phyloP scores from a whole-genome alignment of 2,113 vertebrate genomes.

The Antechinus flavipes region DNA sequence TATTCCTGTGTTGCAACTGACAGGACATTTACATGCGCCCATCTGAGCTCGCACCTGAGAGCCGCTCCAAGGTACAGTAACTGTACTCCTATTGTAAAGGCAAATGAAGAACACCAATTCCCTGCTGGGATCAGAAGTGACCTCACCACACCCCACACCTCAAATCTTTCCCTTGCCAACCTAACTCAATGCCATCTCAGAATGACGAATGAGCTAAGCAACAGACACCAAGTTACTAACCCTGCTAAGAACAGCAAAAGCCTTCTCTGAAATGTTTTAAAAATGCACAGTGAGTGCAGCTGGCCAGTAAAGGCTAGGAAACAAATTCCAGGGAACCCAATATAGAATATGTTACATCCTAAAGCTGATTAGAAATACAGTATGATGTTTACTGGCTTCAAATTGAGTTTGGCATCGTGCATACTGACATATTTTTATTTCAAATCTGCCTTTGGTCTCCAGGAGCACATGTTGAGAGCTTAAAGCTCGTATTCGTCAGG shows the following conservation, averaged over 20 bases:
- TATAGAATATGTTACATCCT: constrained; percentile 76
- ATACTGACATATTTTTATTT: constrained; percentile 68
- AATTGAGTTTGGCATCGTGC: constrained; percentile 73
- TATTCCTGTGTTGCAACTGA: constrained; percentile 87
- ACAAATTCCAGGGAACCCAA: constrained; percentile 86
- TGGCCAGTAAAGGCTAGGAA: constrained; percentile 81
- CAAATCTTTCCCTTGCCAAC: constrained; percentile 88
- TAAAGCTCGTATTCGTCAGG: constrained; percentile 71
- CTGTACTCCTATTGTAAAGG: constrained; percentile 87
- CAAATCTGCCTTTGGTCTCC: constrained; percentile 72
- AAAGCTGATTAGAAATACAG: constrained; percentile 78
- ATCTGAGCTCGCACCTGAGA: constrained; percentile 90
- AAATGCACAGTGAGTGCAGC: constrained; percentile 82
- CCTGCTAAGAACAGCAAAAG: constrained; percentile 75
- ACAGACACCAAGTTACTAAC: constrained; percentile 87
- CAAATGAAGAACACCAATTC: constrained; percentile 92
- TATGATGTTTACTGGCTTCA: constrained; percentile 80
- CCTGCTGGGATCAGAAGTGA: constrained; percentile 87
- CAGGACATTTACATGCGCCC: constrained; percentile 91
- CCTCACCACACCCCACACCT: constrained; percentile 86
- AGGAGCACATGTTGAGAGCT: constrained; percentile 63
- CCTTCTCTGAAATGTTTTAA: constrained; percentile 80
- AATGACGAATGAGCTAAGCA: constrained; percentile 89
- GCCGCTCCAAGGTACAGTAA: constrained; percentile 86
- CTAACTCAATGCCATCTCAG: constrained; percentile 86